phyloP scores from a whole-genome alignment of 2,888 invertebrate species.

The Yponomeuta plumbellus region DNA sequence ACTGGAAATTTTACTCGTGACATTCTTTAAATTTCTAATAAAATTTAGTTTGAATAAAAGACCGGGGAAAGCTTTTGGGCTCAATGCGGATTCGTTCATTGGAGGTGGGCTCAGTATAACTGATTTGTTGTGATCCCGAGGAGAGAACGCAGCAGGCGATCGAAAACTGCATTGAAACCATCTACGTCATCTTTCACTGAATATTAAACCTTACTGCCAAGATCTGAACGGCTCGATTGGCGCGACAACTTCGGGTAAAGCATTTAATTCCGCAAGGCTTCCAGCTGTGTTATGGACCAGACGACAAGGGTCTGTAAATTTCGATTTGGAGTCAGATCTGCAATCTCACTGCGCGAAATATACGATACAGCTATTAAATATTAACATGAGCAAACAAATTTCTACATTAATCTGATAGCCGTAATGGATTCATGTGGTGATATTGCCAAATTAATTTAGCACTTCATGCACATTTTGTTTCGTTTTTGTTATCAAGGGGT shows the following conservation, averaged over 20 bases:
- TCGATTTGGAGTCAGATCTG: slow-evolving; percentile 68
- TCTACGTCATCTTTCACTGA: slow-evolving; percentile 30
- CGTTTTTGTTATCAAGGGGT: too few species aligned
- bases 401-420: slow-evolving; percentile 50
- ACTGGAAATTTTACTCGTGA: background rate
- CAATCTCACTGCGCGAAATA: slow-evolving; percentile 55
- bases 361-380: slow-evolving; percentile 63
- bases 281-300: slow-evolving; percentile 69
- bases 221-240: slow-evolving; percentile 35
- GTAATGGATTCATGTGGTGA: slow-evolving; percentile 1
- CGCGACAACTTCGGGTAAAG: slow-evolving; percentile 31
- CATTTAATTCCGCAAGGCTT: slow-evolving; percentile 68
- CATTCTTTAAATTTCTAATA: too few species aligned
- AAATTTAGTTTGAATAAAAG: background rate
- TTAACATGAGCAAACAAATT: slow-evolving; percentile 59
- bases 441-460: slow-evolving; percentile 7
- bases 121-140: slow-evolving; percentile 74
- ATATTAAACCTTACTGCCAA: slow-evolving; percentile 39
- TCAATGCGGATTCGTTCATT: background rate
- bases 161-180: slow-evolving; percentile 64
- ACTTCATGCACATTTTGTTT: too few species aligned
- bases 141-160: slow-evolving; percentile 70
- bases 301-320: slow-evolving; percentile 73
- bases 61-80: background rate
- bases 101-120: slow-evolving; percentile 65